Evolutionary conservation across 2,113 vertebrate genomes (phyloP).

Genomic region (Daubentonia madagascariensis): DNA sequence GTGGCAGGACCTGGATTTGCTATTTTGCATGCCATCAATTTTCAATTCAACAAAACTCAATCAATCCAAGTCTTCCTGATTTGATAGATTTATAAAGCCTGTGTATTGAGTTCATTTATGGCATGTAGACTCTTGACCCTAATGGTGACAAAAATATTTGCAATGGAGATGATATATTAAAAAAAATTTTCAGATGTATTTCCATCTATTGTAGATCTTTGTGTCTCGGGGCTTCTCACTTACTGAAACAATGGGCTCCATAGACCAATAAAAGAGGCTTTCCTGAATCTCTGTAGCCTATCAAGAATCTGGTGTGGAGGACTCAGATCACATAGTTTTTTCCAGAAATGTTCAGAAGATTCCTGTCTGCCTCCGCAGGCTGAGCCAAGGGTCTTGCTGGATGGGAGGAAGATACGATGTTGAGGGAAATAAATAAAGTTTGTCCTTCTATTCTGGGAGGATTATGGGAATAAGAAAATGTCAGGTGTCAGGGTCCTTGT

Average conservation of each 20-base stretch:
- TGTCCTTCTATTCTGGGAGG: background rate
- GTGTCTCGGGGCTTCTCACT: background rate
- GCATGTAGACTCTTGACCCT: background rate
- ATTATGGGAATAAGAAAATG: background rate
- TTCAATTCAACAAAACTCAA: background rate
- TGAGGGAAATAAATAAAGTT: background rate
- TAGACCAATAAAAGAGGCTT: background rate
- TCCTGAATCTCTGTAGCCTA: background rate
- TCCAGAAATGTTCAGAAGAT: background rate
- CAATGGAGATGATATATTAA: background rate
- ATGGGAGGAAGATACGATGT: background rate
- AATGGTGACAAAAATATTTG: conserved; percentile 1
- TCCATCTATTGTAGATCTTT: background rate
- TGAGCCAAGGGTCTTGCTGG: background rate
- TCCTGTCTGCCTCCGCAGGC: background rate
- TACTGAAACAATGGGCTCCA: background rate
- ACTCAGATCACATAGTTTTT: background rate
- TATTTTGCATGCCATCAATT: background rate
- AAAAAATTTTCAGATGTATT: background rate
- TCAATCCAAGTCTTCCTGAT: background rate
- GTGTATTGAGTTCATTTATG: conserved; percentile 2
- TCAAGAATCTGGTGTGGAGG: background rate
- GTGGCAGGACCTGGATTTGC: background rate
- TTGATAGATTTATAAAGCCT: background rate
- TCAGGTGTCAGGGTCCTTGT: background rate